Percentiles rank a stretch among this genome's conserved stretches.
phyloP scores from a whole-genome alignment of 2,113 vertebrate genomes.

The Tragelaphus imberbis region DNA sequence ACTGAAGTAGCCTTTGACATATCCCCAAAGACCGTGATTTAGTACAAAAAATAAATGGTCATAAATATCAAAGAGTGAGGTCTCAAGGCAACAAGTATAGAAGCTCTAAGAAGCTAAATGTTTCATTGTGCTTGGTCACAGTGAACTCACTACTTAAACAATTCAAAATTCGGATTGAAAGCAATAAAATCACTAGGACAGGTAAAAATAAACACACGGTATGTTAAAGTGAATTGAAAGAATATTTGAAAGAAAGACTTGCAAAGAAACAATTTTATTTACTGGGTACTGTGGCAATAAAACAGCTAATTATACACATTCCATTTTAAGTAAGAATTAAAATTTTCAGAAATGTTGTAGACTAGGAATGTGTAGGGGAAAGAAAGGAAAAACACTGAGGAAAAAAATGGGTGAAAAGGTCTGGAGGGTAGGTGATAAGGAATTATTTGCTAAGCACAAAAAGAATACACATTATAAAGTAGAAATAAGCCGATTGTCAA shows the following conservation, averaged over 20 bases:
- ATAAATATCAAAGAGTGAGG: background rate
- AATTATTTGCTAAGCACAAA: conserved; percentile 19
- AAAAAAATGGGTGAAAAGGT: background rate
- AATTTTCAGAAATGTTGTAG: background rate
- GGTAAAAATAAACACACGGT: conserved; percentile 1
- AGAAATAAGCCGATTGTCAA: background rate
- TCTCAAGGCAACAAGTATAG: background rate
- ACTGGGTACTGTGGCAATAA: background rate
- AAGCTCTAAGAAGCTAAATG: background rate
- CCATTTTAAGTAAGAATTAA: background rate
- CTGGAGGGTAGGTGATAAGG: conserved; percentile 24
- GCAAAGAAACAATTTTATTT: conserved; percentile 16
- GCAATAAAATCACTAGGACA: conserved; percentile 33
- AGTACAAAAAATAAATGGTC: background rate
- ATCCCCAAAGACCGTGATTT: background rate
- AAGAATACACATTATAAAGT: background rate
- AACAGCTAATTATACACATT: conserved; percentile 24
- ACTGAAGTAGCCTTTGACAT: background rate
- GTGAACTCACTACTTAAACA: conserved; percentile 36
- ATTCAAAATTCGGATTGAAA: conserved; percentile 25
- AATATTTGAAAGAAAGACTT: background rate
- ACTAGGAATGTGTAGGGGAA: background rate
- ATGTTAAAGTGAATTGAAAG: background rate
- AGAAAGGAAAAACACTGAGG: background rate
- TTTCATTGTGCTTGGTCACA: background rate